Base-by-base conservation (phyloP, 2,797 vertebrate species). In the Rachycentron canadum region DNA sequence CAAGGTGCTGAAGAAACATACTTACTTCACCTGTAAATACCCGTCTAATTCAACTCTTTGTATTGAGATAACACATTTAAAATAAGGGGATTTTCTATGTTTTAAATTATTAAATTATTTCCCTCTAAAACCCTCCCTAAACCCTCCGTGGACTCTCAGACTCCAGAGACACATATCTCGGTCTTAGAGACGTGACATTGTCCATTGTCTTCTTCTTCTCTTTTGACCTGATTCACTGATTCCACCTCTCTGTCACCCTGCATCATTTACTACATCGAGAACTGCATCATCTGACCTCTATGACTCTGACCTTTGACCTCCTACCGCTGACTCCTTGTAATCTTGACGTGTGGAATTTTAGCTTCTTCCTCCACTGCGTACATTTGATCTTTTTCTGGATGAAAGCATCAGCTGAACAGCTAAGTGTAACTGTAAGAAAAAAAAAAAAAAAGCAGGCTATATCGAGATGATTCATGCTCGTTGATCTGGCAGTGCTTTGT, bases 391-490 rank as follows among this genome's bases (percentile, higher is more conserved):
- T 63, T 71, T 69, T 58, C 68, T 76, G 82, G 60, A 83, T 69
- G 4, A 69, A 68, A 72, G 52, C 76, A 40, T 88, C 66, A 68
- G 78, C 74, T 38, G 82, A 82, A 58, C 68, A 60, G 52, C 34
- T 30, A 74, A 71, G 50, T 69, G 85, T 73, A 74, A 61, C 41
- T 40, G 77, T 41, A 45, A 56, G n/a, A 30, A 25, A 21, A 52
- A 59, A 45, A 14, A n/a, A 45, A 56, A 57, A 50, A 25, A 36
- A 13, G 4, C 12, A 12, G 63, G 49, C 55, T 67, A 61, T 73
- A 70, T 80, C 7, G 55, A 81, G 80, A 86, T 92, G 91, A 92
- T 93, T 92, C 84, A 89, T 89, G 81, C 76, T 78, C 40, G 73
- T 16, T 79, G 82, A 86, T 88, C 83, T 87, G 90, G 85, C 86